Conservation (phyloP, 2,888 invertebrate genomes). For the Pseudoips prasinana region DNA sequence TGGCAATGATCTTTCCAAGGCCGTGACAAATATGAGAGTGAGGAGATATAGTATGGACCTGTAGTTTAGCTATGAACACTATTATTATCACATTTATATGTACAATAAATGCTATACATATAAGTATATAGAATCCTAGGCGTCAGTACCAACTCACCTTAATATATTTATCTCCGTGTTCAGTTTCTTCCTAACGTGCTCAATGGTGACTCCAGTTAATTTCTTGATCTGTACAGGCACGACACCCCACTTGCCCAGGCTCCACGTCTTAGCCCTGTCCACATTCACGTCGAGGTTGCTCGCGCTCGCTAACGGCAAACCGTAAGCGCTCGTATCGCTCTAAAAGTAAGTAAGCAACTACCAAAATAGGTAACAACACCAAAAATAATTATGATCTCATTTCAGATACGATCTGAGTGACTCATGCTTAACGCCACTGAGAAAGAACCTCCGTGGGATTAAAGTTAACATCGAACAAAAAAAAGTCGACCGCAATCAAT, state of each 20-base stretch:
- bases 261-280: slow-evolving; percentile 55
- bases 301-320: slow-evolving; percentile 64
- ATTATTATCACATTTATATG: no score
- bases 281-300: slow-evolving; percentile 57
- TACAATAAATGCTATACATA: no score
- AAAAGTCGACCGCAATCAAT: slow-evolving; percentile 8
- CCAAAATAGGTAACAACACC: slow-evolving; percentile 7
- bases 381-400: slow-evolving; percentile 10
- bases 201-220: slow-evolving; percentile 53
- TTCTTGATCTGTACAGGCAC: slow-evolving; percentile 68
- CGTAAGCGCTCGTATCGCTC: slow-evolving; percentile 69
- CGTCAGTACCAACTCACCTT: no score
- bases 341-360: slow-evolving; percentile 27
- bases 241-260: slow-evolving; percentile 65
- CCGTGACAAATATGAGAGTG: no score
- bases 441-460: slow-evolving; percentile 1
- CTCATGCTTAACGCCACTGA: slow-evolving; percentile 1
- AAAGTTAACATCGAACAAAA: slow-evolving; percentile 9
- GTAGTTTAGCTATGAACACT: no score
- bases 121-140: no score
- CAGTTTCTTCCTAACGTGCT: slow-evolving; percentile 58
- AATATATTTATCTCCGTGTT: slow-evolving; percentile 70
- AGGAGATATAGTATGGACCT: no score
- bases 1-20: no score
- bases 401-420: slow-evolving; percentile 9